These are phyloP conservation scores for Cotesia glomerata DNA, from an alignment of 1,140 invertebrate species.

Conservation along the genomic window DNA sequence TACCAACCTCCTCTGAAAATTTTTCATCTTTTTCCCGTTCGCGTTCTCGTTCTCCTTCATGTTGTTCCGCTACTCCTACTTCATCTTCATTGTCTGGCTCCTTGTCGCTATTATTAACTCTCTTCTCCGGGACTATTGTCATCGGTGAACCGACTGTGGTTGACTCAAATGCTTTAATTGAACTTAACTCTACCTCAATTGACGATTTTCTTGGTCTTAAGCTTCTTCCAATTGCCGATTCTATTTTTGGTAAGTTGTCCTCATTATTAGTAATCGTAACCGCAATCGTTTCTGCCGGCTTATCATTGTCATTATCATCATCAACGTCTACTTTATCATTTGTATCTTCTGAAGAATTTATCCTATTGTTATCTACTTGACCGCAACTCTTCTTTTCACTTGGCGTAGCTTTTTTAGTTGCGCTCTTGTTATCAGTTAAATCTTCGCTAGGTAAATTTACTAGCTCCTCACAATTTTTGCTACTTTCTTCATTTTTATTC, in stretches of 20 bases:
- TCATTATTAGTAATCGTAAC: not conserved
- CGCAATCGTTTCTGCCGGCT: not conserved
- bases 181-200: not conserved
- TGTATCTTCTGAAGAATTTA: too few relatives aligned
- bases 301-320: not conserved
- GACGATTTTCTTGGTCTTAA: not conserved
- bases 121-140: not conserved
- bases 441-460: not conserved
- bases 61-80: not conserved
- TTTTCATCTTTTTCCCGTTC: slow-evolving; percentile 12
- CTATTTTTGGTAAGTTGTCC: not conserved
- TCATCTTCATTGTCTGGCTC: not conserved
- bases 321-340: not conserved
- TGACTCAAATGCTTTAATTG: not conserved
- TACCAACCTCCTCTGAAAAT: not conserved
- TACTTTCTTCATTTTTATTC: slow-evolving; percentile 40
- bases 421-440: not conserved
- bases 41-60: too few relatives aligned
- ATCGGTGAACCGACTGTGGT: not conserved
- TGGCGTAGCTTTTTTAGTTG: not conserved
- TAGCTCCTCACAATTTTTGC: slow-evolving; percentile 1
- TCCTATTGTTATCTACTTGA: not conserved
- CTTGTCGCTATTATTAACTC: not conserved
- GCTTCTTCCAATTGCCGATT: not conserved
- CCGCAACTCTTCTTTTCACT: not conserved